Evolutionary conservation across 2,888 invertebrate genomes (phyloP), one percentile per base, ranked within the genome.

Genomic region (Gerris lacustris): DNA sequence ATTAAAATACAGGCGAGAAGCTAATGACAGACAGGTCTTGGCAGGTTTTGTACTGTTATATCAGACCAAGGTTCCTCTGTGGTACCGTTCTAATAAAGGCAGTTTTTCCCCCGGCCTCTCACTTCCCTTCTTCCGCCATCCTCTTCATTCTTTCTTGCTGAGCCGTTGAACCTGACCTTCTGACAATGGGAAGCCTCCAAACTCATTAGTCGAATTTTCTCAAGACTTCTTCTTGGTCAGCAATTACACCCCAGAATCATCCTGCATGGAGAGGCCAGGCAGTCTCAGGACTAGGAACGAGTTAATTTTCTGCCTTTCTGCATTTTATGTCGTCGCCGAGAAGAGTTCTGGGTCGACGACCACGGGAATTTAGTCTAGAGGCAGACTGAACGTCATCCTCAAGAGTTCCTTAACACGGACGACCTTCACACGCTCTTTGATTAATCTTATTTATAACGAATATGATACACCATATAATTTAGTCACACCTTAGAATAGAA

Each of bases 21-120:
- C 15, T 55, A 55, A 55, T 55, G 55, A 55, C 55, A 55, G 55
- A 55, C 55, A 55, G 55, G 55, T 55, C 55, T 55, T 15, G 55
- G 55, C 9, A 11, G 55, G 55, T 15, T 31, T 31, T 55, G 55
- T 55, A 55, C 55, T 55, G 55, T 55, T 55, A 55, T 55, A 55
- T 55, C 11, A 55, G 55, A 55, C 55, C 15, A 55, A 55, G 55
- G 55, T 55, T 55, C 55, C 55, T 55, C 55, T 2, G 55, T 55
- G 55, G 55, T 55, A 55, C 55, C 55, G 55, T 55, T 55, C 55
- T 55, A 55, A 55, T 55, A 55, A 55, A 55, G 55, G 55, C 55
- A 55, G 55, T 55, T 55, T 55, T 55, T 55, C 15, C 55, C 15
- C 55, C 11, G 11, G 55, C 11, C 9, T 55, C 55, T 55, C 55